Base-by-base conservation (phyloP, 2,113 vertebrate genomes). In the Mola mola region DNA sequence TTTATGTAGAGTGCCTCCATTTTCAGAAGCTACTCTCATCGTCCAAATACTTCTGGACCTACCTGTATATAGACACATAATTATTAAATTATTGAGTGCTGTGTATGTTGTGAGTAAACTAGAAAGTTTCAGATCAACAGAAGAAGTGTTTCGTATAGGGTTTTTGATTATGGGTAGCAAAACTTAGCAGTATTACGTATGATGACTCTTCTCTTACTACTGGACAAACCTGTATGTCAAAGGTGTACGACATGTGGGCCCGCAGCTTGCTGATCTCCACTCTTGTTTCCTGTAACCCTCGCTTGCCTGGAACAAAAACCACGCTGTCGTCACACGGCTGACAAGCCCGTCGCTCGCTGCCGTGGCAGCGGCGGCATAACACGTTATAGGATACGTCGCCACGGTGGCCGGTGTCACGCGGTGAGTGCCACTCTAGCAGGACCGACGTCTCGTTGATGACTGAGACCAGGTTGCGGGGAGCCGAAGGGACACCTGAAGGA, bases 391-490 rank as follows among this genome's bases (percentile, higher is more conserved):
- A 94, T 77, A 99, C 92, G 0, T 98, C 97, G 0, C 94, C 93
- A 2, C 97, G 91, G 38, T 95, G 94, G 0, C 97, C 97, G 0
- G 91, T 95, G 75, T 99, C 97, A 0, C 96, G 94, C 0, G 97
- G 97, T 0, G 95, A 89, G 67, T 96, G 92, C 97, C 97, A 99
- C 83, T 99, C 96, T 80, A 99, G 88, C 66, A 93, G 92, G 78
- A 99, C 94, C 5, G 95, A 96, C 0, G 97, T 98, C 93, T 98
- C 95, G 0, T 99, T 99, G 82, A 98, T 95, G 0, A 96, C 94
- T 19, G 97, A 98, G 87, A 98, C 96, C 71, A 98, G 92, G 0
- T 98, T 97, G 8, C 96, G 94, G 33, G 97, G 96, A 10, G 95
- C 95, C 0, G 97, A 98, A 0, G 97, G 97, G 24, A 98, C 95